Evolutionary conservation across 2,113 vertebrate species (phyloP).

Genomic region (Anguilla rostrata): DNA sequence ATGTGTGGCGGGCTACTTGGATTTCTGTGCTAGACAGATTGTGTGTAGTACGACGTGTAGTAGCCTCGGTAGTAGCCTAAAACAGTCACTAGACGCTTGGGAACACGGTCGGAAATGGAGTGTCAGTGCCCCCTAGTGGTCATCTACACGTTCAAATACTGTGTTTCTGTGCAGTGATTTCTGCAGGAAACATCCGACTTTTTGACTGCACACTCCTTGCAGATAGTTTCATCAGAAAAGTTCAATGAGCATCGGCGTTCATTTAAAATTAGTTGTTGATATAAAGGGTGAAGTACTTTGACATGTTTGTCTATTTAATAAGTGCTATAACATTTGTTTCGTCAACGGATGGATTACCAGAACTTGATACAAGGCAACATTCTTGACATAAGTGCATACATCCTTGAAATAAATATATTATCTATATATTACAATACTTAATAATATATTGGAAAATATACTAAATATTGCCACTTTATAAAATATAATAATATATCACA

Average conservation of each 20-base stretch:
- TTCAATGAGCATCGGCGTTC: slow-evolving; percentile 10
- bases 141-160: background rate
- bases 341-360: too few species aligned
- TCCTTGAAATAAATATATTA: too few species aligned
- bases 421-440: too few species aligned
- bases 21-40: background rate
- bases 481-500: too few species aligned
- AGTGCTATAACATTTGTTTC: too few species aligned
- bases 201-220: slow-evolving; percentile 30
- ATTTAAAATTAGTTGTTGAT: background rate
- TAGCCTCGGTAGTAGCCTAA: background rate
- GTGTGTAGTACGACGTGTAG: background rate
- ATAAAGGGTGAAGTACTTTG: background rate
- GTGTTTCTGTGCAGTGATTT: background rate
- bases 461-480: too few species aligned
- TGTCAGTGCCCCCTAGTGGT: slow-evolving; percentile 66
- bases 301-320: background rate
- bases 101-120: slow-evolving; percentile 32
- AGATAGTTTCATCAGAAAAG: slow-evolving; percentile 47
- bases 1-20: background rate
- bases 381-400: too few species aligned
- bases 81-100: background rate
- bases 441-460: too few species aligned
- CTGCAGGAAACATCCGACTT: background rate
- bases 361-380: too few species aligned